A percentile compares a stretch with the other conserved stretches of the same genome.
Conservation (phyloP, 2,113 vertebrate species). For the Vulpes ferrilata region DNA sequence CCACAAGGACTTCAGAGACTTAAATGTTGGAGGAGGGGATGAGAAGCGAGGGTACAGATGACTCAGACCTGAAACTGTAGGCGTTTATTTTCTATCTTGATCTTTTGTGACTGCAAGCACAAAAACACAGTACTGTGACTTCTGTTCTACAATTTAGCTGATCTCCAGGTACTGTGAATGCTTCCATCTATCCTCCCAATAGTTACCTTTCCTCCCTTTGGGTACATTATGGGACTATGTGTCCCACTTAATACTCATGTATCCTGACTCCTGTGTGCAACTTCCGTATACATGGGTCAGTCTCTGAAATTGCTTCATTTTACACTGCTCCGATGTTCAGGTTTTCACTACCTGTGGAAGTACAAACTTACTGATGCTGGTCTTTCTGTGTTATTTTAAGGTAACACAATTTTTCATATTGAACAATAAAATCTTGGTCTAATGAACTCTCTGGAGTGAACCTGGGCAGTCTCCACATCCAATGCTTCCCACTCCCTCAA, state of each 20-base stretch:
- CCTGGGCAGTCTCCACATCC: background rate
- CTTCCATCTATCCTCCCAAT: background rate
- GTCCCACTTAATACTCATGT: background rate
- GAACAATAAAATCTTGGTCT: background rate
- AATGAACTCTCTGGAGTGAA: background rate
- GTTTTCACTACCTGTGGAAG: background rate
- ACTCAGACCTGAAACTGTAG: background rate
- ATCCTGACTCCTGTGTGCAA: background rate
- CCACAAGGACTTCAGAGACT: background rate
- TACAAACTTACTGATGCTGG: background rate
- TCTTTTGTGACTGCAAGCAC: background rate
- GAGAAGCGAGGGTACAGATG: background rate
- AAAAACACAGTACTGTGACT: background rate
- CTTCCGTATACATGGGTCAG: background rate
- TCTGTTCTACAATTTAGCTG: background rate
- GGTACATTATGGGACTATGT: background rate
- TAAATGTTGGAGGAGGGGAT: background rate
- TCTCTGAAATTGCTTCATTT: background rate
- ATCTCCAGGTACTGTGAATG: background rate
- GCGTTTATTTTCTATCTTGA: background rate
- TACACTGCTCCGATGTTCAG: background rate
- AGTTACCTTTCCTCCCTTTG: background rate
- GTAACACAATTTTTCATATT: background rate
- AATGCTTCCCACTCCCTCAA: background rate
- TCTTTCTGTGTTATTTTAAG: constrained; percentile 19